Conservation (phyloP, 2,113 vertebrate species). For the Hippoglossus stenolepis region DNA sequence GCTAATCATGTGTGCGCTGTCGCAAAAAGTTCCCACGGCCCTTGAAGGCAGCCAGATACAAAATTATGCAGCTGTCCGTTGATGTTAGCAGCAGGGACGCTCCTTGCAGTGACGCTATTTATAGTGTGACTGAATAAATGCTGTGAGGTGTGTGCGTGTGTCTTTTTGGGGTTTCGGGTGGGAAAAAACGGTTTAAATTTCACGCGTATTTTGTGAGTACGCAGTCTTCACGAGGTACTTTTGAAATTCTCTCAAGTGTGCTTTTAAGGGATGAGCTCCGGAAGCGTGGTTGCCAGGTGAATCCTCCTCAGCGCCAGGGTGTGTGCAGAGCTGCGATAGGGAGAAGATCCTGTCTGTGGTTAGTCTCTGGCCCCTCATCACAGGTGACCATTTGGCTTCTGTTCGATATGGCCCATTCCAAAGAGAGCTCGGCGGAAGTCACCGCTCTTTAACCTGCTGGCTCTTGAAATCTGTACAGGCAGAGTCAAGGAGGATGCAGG, state of each 20-base stretch:
- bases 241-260: background rate
- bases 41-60: slow-evolving; percentile 21
- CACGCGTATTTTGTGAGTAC: too few species aligned
- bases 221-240: background rate
- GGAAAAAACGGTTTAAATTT: background rate
- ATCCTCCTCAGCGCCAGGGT: slow-evolving; percentile 12
- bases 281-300: slow-evolving; percentile 35
- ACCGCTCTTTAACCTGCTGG: slow-evolving; percentile 15
- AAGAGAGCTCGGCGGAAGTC: background rate
- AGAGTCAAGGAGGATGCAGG: background rate
- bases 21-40: background rate
- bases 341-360: slow-evolving; percentile 38
- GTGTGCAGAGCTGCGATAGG: slow-evolving; percentile 30
- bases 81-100: slow-evolving; percentile 33
- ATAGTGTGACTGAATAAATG: slow-evolving; percentile 1
- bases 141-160: background rate
- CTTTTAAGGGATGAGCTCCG: slow-evolving; percentile 28
- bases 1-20: background rate
- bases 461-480: background rate
- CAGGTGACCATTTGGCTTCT: slow-evolving; percentile 28
- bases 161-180: background rate
- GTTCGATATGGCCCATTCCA: slow-evolving; percentile 4
- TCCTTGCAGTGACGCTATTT: slow-evolving; percentile 29
- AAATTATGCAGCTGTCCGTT: background rate
- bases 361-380: slow-evolving; percentile 34